Percentiles rank a stretch among this genome's conserved stretches.
phyloP scores from a whole-genome alignment of 2,113 vertebrate species.

The Lota lota region DNA sequence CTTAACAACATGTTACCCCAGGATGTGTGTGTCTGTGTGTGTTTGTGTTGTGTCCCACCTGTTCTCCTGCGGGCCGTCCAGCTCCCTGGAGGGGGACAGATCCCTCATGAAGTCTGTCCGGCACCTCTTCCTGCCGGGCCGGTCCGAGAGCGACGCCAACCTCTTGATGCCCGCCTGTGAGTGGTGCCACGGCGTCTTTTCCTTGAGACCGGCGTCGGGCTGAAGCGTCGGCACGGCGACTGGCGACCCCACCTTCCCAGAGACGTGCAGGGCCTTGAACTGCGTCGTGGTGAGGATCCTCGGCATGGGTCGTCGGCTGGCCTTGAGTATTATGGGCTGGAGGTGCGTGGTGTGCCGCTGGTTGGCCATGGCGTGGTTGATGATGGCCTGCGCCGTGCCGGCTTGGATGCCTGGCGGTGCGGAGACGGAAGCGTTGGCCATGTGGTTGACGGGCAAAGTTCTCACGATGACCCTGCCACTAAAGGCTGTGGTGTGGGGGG shows the following conservation, averaged over 20 bases:
- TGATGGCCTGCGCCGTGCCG: constrained; percentile 56
- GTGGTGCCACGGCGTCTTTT: background rate
- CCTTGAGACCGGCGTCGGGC: no score
- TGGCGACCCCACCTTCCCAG: constrained; percentile 4
- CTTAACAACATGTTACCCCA: background rate
- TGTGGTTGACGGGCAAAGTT: constrained; percentile 46
- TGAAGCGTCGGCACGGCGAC: constrained; percentile 11
- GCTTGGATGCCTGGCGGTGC: constrained; percentile 10
- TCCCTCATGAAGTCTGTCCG: constrained; percentile 65
- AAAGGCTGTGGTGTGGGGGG: constrained; percentile 7
- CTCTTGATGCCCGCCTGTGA: constrained; percentile 69
- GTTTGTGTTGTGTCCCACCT: constrained; percentile 37
- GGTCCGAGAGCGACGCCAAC: constrained; percentile 50
- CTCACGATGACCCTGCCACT: constrained; percentile 50
- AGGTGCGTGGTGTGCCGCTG: constrained; percentile 33
- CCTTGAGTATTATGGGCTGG: constrained; percentile 39
- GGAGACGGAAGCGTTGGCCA: constrained; percentile 9
- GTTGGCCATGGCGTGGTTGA: constrained; percentile 61
- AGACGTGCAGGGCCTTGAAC: constrained; percentile 6
- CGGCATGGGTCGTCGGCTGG: constrained; percentile 4
- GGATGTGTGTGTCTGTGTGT: no score
- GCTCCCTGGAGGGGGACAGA: constrained; percentile 24
- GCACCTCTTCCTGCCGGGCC: constrained; percentile 66
- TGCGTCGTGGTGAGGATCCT: constrained; percentile 1
- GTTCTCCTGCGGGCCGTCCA: constrained; percentile 40